Base-by-base conservation (phyloP, 2,797 vertebrate species). In the Bucorvus abyssinicus region DNA sequence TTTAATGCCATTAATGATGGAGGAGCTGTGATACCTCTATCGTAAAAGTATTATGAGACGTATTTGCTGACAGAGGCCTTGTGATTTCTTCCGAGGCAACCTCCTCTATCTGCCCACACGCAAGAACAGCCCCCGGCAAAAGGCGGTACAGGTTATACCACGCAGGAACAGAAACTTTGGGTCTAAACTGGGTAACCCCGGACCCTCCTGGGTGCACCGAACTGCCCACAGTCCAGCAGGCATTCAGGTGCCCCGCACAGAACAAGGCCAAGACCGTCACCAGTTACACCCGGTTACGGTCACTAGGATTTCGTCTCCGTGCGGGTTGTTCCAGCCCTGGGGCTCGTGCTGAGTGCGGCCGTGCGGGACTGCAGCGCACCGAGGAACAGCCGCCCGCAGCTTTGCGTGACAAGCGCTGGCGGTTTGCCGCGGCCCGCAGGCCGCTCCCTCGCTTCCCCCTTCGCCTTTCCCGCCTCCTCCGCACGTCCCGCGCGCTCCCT, bases 391-490 rank as follows among this genome's bases (percentile, higher is more conserved):
- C 10, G 12, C 38, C 38, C 38, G 38, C 38, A 55, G 7, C 10
- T 27, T 47, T 34, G 12, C 2, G 2, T 7, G n/a, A 23, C 4
- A 21, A 10, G 20, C 60, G 10, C 26, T 23, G 30, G 5, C 13
- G 40, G 14, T 8, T 1, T 14, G 10, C 45, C 34, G 24, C 50
- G 6, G 8, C 34, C 13, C 3, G 13, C 12, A 20, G 22, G 36
- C 21, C 6, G 22, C 18, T 36, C 13, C 1, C 11, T 17, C 8
- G 16, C 29, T 27, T 11, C 23, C 9, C 74, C 56, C 30, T 45
- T 12, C 1, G 0, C 10, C 7, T 16, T 14, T 30, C 20, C 3
- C 4, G 1, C 2, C 4, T 4, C 3, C 30, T 17, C 47, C 3
- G 32, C 47, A 8, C 1, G 10, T 5, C 12, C 27, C 2, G 5